Evolutionary conservation across 1,140 invertebrate species (phyloP).

Genomic region (Tetragnatha versicolor): DNA sequence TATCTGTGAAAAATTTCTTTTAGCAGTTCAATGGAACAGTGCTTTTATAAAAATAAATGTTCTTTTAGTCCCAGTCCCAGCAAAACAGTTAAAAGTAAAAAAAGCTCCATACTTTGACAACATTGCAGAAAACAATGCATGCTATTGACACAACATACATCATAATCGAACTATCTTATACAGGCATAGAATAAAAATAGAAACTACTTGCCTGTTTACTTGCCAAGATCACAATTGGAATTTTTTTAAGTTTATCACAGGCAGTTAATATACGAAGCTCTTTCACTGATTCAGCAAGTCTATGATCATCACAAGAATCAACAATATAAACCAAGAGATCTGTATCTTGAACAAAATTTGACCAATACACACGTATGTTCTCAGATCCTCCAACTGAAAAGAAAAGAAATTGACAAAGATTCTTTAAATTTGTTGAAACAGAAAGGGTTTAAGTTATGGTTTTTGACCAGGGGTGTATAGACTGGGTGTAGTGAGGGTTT

Average conservation of each 20-base stretch:
- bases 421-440: neutral
- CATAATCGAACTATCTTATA: too few relatives aligned
- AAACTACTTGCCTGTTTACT: conserved; percentile 25
- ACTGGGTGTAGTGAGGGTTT: neutral
- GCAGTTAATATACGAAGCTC: conserved; percentile 28
- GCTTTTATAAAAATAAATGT: too few relatives aligned
- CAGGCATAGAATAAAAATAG: too few relatives aligned
- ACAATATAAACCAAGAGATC: conserved; percentile 67
- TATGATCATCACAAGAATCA: conserved; percentile 60
- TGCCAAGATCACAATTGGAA: conserved; percentile 31
- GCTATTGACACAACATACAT: too few relatives aligned
- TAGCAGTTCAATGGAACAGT: too few relatives aligned
- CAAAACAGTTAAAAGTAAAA: too few relatives aligned
- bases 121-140: too few relatives aligned
- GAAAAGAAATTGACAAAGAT: neutral
- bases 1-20: too few relatives aligned
- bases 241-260: conserved; percentile 19
- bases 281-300: conserved; percentile 29
- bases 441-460: neutral
- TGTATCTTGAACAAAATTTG: conserved; percentile 67
- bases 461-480: neutral
- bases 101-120: too few relatives aligned
- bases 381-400: conserved; percentile 70
- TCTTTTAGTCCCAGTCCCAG: too few relatives aligned
- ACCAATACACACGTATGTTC: conserved; percentile 64